Evolutionary conservation across 2,888 invertebrate species (phyloP), one percentile per base, ranked within the genome.

Genomic region (Xylophagus ater): DNA sequence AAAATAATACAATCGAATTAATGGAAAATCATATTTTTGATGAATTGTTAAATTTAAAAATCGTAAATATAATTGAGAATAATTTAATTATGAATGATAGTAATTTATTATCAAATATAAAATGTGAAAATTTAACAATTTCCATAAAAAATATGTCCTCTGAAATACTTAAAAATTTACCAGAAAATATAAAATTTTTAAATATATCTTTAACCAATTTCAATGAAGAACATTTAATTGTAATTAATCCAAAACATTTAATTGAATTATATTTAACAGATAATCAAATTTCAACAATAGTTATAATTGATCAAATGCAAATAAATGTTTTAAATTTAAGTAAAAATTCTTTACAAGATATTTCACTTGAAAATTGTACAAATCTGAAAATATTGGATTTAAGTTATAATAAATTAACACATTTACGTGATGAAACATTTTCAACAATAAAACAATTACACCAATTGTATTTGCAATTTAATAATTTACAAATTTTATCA

Each of bases 311-410:
- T 12, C 8, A 38, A 2, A 14, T 21, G 4, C 9, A 21, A 4
- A 13, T 37, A 23, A 23, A 23, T n/a, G 15, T 15, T 2, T 41
- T 62, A 3, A 60, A 62, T 49, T 47, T 62, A 17, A 58, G 58
- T 23, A 47, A 45, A 7, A 62, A 62, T 45, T 45, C 47, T 3
- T 40, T 62, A 20, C 40, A 34, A 5, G 44, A 51, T 3, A 50
- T 56, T 25, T 42, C 31, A 23, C 33, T 60, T 2, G 28, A 48
- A n/a, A 51, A 47, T 20, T 49, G 48, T 28, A 45, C 45, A 28
- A 32, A 42, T 14, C 26, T 50, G 19, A 26, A 40, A 40, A 24
- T 41, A 12, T 41, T 62, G 17, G 58, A 61, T 49, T 46, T 62
- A 10, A 60, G 61, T 34, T 47, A 37, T 2, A 62, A 62, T 39